Conservation (phyloP, 2,797 vertebrate species). For the Rhynchotus rufescens region DNA sequence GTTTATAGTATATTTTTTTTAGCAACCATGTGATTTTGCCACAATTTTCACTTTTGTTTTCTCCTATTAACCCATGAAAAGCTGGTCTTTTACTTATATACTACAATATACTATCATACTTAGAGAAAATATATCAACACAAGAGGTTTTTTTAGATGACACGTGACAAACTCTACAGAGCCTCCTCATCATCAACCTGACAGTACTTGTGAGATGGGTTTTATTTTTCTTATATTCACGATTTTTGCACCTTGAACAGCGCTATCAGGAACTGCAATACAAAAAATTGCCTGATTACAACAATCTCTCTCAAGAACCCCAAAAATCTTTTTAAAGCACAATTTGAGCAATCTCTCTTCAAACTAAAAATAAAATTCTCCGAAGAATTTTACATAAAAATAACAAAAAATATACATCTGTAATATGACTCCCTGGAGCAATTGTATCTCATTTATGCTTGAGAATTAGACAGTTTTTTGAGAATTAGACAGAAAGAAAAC, state of each 20-base stretch:
- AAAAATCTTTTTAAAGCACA: background rate
- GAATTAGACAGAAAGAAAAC: background rate
- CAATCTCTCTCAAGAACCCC: background rate
- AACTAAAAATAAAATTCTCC: background rate
- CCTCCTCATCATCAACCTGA: conserved; percentile 17
- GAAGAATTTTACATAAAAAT: background rate
- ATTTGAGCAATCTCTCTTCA: background rate
- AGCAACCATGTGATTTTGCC: background rate
- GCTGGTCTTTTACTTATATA: background rate
- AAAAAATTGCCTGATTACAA: conserved; percentile 8
- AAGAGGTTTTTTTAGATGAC: conserved; percentile 10
- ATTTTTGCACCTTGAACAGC: conserved; percentile 1
- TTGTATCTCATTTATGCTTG: background rate
- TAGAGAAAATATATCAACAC: background rate
- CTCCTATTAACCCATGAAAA: background rate
- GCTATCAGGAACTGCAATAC: background rate
- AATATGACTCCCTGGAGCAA: background rate
- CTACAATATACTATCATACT: background rate
- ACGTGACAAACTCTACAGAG: conserved; percentile 49
- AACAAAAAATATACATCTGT: background rate
- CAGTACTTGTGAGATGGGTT: background rate
- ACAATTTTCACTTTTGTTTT: background rate
- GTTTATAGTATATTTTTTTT: background rate
- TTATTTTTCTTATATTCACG: background rate
- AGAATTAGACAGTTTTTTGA: background rate